A percentile compares a stretch with the other conserved stretches of the same genome.
phyloP scores from a whole-genome alignment of 2,888 invertebrate species.

The Mimumesa dahlbomi region DNA sequence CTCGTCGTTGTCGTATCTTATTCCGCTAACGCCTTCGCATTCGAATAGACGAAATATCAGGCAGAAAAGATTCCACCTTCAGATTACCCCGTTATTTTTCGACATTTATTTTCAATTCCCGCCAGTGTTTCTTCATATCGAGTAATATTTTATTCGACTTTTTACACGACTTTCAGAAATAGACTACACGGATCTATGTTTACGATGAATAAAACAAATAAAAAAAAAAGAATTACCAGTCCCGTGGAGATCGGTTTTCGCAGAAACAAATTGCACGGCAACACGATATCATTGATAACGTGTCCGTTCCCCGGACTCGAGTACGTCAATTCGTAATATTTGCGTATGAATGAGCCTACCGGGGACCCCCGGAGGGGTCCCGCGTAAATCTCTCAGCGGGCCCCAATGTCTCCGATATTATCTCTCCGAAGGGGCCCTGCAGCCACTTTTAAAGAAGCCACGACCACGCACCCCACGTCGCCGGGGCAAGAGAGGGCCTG shows the following conservation, averaged over 20 bases:
- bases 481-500: conserved; percentile 21
- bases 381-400: conserved; percentile 76
- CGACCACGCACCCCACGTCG: conserved; percentile 54
- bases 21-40: conserved; percentile 14
- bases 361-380: conserved; percentile 63
- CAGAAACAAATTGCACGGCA: conserved; percentile 53
- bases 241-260: not conserved
- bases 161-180: no score
- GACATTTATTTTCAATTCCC: no score
- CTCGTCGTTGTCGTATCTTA: conserved; percentile 17
- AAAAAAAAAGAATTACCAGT: not conserved
- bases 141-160: no score
- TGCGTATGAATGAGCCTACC: conserved; percentile 73
- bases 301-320: conserved; percentile 39
- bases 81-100: no score
- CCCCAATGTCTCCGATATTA: conserved; percentile 71
- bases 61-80: no score
- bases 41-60: no score
- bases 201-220: no score
- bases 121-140: no score
- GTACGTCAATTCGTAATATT: conserved; percentile 71
- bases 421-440: conserved; percentile 63
- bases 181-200: no score
- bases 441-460: conserved; percentile 62
- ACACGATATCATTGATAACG: conserved; percentile 68